Evolutionary conservation across 2,888 invertebrate genomes (phyloP).

Genomic region (Nymphalis urticae): DNA sequence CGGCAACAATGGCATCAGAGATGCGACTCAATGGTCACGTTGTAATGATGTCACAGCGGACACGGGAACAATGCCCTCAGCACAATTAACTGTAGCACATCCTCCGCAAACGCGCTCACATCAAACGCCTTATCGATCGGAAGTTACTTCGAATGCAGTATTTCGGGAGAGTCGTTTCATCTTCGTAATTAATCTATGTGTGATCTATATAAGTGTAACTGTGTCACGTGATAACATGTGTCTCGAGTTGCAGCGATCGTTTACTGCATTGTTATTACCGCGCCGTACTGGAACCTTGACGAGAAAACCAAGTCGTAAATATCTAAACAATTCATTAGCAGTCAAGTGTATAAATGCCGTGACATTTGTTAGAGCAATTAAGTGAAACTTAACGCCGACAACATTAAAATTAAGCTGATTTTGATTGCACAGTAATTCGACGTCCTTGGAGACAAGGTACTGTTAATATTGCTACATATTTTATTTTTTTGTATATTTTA

Average conservation of each 20-base stretch:
- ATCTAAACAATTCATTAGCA: conserved; percentile 1
- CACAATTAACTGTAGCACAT: conserved; percentile 54
- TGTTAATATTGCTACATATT: background rate
- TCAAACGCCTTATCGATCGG: background rate
- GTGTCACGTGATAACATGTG: background rate
- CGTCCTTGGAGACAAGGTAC: background rate
- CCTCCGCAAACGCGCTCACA: conserved; percentile 20
- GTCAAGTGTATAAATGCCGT: background rate
- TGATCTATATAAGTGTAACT: background rate
- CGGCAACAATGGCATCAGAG: conserved; percentile 54
- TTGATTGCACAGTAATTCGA: background rate
- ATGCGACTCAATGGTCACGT: conserved; percentile 54
- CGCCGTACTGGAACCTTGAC: conserved; percentile 7
- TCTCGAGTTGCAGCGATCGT: conserved; percentile 4
- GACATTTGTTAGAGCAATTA: conserved; percentile 2
- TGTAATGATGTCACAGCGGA: conserved; percentile 61
- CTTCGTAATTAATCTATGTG: background rate
- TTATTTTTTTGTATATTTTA: too few species aligned
- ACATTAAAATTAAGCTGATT: conserved; percentile 15
- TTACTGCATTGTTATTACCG: conserved; percentile 8
- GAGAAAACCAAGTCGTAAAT: conserved; percentile 7
- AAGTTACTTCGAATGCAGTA: background rate
- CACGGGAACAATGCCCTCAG: conserved; percentile 49
- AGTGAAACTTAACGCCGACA: conserved; percentile 10
- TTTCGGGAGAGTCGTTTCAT: background rate